Base-by-base conservation (phyloP, 1,140 invertebrate species). In the Tetraneura akinire region DNA sequence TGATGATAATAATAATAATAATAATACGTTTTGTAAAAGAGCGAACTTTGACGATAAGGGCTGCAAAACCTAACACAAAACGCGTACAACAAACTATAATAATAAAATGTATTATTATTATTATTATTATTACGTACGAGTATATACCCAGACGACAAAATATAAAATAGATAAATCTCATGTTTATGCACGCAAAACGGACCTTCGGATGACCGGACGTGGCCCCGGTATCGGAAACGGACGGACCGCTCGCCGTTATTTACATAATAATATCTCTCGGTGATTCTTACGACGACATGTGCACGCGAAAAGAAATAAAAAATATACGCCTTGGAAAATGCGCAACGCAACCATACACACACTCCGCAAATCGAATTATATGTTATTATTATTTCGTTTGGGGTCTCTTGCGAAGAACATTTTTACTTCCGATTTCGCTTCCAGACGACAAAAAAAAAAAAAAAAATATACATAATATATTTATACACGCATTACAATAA, bases 141-240 rank as follows among this genome's bases (percentile, higher is more conserved):
- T 53, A 26, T 51, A 73, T 26, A n/a, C n/a, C 37, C 47, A 13
- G 51, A 53, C 29, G 45, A 32, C 51, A 21, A 13, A 32, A 60
- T 45, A 57, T 23, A 60, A 60, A 60, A 78, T 21, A 29, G 53
- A 78, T 60, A 47, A 60, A 57, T 60, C 21, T 8, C 49, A 16
- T 45, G 55, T 60, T 47, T 29, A 26, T 45, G 55, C 32, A 60
- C 18, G 53, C 53, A 45, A 76, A 60, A 76, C 55, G 71, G 29
- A 57, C 47, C 29, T 55, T 23, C 53, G 37, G 74, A 78, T 78
- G 74, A 78, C 74, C 74, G 74, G 74, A 78, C 29, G 37, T 47
- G 53, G 10, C n/a, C n/a, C 53, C 13, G 13, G 55, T n/a, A 60
- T 62, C 74, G 74, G 74, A 78, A 78, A 78, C 74, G 74, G 74